Conservation (phyloP, 1,140 invertebrate genomes). For the Coptotermes formosanus region DNA sequence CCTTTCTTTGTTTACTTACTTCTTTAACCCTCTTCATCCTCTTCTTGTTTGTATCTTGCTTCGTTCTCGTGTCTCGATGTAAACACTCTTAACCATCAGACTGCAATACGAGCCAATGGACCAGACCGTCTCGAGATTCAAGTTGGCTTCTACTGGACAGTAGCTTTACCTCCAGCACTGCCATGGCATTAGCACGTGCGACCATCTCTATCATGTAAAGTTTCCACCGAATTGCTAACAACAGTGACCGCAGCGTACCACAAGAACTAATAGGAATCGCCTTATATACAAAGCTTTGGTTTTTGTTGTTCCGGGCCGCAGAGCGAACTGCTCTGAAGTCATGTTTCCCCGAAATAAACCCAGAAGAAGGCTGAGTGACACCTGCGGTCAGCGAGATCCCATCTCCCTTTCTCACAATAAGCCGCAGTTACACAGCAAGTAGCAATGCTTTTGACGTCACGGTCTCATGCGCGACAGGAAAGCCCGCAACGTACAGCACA, state of each 20-base stretch:
- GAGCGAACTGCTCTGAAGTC: constrained; percentile 7
- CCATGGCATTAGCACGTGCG: constrained; percentile 8
- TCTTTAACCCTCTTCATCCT: too few relatives aligned
- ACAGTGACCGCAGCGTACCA: constrained; percentile 1
- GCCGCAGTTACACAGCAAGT: not conserved
- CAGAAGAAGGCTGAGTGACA: constrained; percentile 5
- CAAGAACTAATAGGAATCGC: constrained; percentile 14
- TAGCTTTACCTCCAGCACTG: not conserved
- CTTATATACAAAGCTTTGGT: constrained; percentile 16
- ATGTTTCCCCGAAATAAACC: not conserved
- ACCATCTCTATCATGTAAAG: not conserved
- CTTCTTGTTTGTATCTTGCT: too few relatives aligned
- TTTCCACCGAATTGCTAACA: constrained; percentile 18
- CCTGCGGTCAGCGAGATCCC: not conserved
- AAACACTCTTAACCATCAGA: too few relatives aligned
- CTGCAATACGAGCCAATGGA: not conserved
- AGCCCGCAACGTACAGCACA: not conserved
- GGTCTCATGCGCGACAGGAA: not conserved
- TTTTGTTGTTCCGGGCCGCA: not conserved
- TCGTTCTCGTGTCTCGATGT: too few relatives aligned
- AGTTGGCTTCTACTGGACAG: not conserved
- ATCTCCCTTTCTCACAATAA: not conserved
- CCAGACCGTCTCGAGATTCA: not conserved
- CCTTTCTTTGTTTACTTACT: too few relatives aligned
- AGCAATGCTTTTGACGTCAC: not conserved